Percentiles rank a stretch among this genome's conserved stretches.
Evolutionary conservation across 2,797 vertebrate species (phyloP).

Genomic region (Danio albolineatus): DNA sequence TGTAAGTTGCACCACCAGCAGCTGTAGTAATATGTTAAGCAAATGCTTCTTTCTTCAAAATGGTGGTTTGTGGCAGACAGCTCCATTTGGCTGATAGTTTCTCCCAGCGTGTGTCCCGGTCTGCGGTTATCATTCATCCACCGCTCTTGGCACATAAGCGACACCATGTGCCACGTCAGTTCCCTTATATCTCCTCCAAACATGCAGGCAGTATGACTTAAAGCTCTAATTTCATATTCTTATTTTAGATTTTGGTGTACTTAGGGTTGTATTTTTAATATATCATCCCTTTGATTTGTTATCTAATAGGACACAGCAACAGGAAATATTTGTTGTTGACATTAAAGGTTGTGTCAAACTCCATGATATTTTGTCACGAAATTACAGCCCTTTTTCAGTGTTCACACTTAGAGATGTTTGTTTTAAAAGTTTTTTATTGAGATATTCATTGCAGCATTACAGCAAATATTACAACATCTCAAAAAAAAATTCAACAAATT

Average conservation of each 20-base stretch:
- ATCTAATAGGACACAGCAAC: neutral
- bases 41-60: constrained; percentile 60
- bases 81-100: constrained; percentile 63
- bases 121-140: constrained; percentile 19
- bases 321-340: neutral
- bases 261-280: constrained; percentile 55
- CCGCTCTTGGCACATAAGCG: constrained; percentile 9
- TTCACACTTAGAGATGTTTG: no score
- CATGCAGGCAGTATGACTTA: constrained; percentile 62
- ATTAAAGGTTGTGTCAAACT: no score
- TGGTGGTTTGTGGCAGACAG: constrained; percentile 58
- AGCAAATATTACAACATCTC: no score
- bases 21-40: constrained; percentile 66
- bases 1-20: constrained; percentile 51
- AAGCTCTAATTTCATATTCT: constrained; percentile 61
- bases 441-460: no score
- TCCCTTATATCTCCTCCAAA: constrained; percentile 31
- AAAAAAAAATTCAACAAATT: no score
- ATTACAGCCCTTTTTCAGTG: neutral
- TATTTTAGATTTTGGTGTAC: constrained; percentile 44
- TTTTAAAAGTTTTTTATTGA: no score
- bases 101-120: constrained; percentile 47
- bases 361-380: no score
- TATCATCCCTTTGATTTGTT: constrained; percentile 50
- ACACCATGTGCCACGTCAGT: constrained; percentile 27